A percentile compares a stretch with the other conserved stretches of the same genome.
These are phyloP conservation scores for Agrypnia vestita DNA, from an alignment of 1,140 invertebrate species.

Conservation along the genomic window DNA sequence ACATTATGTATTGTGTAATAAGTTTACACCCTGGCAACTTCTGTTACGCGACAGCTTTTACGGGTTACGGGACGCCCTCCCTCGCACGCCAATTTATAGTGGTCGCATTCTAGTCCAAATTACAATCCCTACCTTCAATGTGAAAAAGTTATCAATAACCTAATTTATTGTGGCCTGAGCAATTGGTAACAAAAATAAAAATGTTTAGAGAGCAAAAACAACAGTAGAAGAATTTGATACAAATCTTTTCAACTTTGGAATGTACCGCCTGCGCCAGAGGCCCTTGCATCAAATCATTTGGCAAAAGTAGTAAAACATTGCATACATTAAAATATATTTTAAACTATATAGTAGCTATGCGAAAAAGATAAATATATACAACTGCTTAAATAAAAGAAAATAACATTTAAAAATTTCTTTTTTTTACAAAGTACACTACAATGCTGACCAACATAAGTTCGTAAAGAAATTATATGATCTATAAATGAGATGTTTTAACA, in stretches of 20 bases:
- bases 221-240: conserved; percentile 53
- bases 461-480: background rate
- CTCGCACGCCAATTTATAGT: too few relatives aligned
- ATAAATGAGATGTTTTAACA: background rate
- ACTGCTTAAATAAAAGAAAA: conserved; percentile 5
- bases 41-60: too few relatives aligned
- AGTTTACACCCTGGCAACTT: too few relatives aligned
- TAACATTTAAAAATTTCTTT: background rate
- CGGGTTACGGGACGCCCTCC: too few relatives aligned
- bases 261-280: conserved; percentile 43
- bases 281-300: background rate
- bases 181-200: conserved; percentile 3
- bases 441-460: background rate
- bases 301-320: background rate
- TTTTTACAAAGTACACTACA: background rate
- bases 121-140: too few relatives aligned
- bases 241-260: conserved; percentile 54
- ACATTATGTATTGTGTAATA: too few relatives aligned
- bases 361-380: conserved; percentile 4
- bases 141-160: too few relatives aligned
- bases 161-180: background rate
- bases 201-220: conserved; percentile 41
- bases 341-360: background rate
- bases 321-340: background rate
- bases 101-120: too few relatives aligned